Base-by-base conservation (phyloP, 30 jellyfish, hydroid and myxozoan genomes). In the Turritopsis rubra region DNA sequence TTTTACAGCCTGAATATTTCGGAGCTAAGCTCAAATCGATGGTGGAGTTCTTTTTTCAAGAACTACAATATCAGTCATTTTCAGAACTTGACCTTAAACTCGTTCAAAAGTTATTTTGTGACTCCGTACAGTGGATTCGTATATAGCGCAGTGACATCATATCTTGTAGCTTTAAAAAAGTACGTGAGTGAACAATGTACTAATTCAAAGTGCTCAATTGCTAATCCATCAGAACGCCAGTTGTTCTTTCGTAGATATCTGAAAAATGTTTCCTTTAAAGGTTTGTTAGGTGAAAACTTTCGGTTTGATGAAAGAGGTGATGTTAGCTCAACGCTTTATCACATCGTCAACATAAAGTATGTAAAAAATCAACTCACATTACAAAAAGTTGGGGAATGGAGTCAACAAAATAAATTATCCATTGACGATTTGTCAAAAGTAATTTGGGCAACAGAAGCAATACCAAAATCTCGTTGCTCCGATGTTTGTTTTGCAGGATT, bases 321-420 rank as follows among this genome's bases (percentile, higher is more conserved):
- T 71, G 85, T 88, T 16, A 82, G 68, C 66, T 83, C 96, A 16
- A 76, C 78, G 27, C 83, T 89, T 1, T 78, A 81, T 70, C 80
- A 88, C 25, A 83, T 76, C 52, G 25, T 84, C 30, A 84, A 72
- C 24, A 71, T 53, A 18, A 22, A 25, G 18, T 28, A 54, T 17
- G 52, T 29, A 13, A 68, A n/a, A 28, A 20, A 27, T 1, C 16
- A 68, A 20, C 72, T 53, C 31, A 26, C 65, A 9, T 88, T 88
- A 24, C 84, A 81, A 26, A 87, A 83, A 8, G 72, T 88, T 70
- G 96, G 96, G 21, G 31, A 29, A 16, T 88, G 96, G 96, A 84
- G 72, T 19, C 90, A 87, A 1, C 83, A 75, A 24, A 54, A 24
- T 17, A 81, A 84, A 13, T 29, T 21, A 9, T 53, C 84, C 30